phyloP scores from a whole-genome alignment of 2,113 vertebrate genomes.

The Myotis lucifugus region DNA sequence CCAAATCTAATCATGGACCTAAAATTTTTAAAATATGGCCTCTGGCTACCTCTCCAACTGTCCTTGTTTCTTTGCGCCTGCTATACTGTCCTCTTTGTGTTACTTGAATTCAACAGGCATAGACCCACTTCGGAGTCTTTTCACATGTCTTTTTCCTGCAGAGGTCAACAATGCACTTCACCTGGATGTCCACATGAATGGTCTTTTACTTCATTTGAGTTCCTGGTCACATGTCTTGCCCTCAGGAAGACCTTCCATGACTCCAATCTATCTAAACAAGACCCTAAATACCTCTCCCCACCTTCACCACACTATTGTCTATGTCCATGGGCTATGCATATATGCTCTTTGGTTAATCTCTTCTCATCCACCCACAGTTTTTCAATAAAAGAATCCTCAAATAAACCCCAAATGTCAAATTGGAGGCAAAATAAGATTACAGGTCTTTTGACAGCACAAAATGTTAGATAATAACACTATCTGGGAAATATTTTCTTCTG shows the following conservation, averaged over 20 bases:
- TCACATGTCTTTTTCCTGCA: neutral
- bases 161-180: neutral
- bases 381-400: slow-evolving; percentile 11
- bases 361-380: neutral
- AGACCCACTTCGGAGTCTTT: neutral
- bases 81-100: neutral
- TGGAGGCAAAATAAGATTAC: neutral
- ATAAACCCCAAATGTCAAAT: slow-evolving; percentile 18
- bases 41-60: neutral
- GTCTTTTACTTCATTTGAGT: neutral
- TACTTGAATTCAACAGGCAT: neutral
- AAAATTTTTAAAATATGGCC: neutral
- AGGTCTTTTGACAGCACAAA: neutral
- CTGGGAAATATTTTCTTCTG: neutral
- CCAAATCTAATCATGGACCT: neutral
- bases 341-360: too few species aligned
- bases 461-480: neutral
- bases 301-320: too few species aligned
- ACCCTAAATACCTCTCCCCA: too few species aligned
- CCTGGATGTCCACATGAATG: neutral
- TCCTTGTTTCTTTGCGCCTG: neutral
- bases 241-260: neutral
- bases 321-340: too few species aligned
- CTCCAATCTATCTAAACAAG: neutral
- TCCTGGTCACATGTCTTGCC: neutral